Evolutionary conservation across 1,140 invertebrate genomes (phyloP), one percentile per base, ranked within the genome.

Genomic region (Penaeus japonicus): DNA sequence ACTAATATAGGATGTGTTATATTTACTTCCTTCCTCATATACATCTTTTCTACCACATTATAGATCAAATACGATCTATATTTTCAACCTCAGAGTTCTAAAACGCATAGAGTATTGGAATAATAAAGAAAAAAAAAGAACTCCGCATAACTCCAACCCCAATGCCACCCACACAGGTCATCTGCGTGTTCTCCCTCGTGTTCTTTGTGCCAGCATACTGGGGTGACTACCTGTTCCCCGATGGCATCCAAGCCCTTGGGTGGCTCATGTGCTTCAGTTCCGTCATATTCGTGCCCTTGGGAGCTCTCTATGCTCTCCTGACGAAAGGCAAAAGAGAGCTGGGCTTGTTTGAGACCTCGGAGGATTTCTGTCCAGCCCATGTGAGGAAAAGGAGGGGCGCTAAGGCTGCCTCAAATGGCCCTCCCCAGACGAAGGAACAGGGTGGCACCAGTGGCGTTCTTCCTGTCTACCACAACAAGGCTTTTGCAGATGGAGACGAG

Each of bases 201-300:
- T 92, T 93, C 85, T 94, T 94, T 89, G 91, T 93, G 79, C 94
- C 94, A 20, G 91, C 94, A 24, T 91, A 92, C 47, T 92, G 93
- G 82, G 91, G 90, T 27, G 91, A 93, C 80, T 94, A 94, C 90
- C 92, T 93, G 65, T 94, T 93, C 89, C 94, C 94, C 4, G 88
- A 89, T 22, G 94, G 94, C 93, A 93, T 93, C 24, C 93, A 94
- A 89, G 91, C 90, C 65, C 47, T 93, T 65, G 94, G 94, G 7
- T 94, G 93, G 91, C 91, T 94, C 62, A 92, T 95, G 91, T 93
- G 93, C 3, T 88, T 94, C 53, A 93, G 93, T 7, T 94, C 94
- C n/a, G 93, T 94, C 78, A 91, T 93, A 4, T 92, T 93, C 82
- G 94, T 95, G 86, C 94, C 94, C 22, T 82, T 89, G 27, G 84